phyloP scores from a whole-genome alignment of 23 tunicate species.

The Styela plicata region DNA sequence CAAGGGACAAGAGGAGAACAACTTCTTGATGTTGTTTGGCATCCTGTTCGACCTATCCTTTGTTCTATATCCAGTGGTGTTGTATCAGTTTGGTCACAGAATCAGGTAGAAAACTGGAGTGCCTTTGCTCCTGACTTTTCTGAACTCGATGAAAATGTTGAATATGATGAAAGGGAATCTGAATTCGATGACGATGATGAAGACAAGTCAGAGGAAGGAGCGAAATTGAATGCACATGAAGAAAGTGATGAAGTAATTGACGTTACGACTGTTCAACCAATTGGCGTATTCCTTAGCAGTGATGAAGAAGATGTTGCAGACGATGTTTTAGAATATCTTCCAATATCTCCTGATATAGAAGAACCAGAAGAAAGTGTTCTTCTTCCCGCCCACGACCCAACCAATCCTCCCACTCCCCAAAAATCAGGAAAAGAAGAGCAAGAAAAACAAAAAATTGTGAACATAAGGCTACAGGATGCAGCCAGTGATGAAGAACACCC shows the following conservation, averaged over 20 bases:
- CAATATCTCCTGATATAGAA: slow-evolving; percentile 93
- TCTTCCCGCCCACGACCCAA: slow-evolving; percentile 75
- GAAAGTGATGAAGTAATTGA: slow-evolving; percentile 69
- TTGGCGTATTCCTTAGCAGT: slow-evolving; percentile 86
- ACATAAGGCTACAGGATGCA: slow-evolving; percentile 58
- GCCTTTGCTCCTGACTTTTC: slow-evolving; percentile 98
- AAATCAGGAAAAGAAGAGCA: slow-evolving; percentile 40
- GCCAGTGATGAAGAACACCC: slow-evolving; percentile 82
- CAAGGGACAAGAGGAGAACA: slow-evolving; percentile 97
- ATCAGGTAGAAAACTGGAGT: slow-evolving; percentile 98
- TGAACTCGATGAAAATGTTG: slow-evolving; percentile 94
- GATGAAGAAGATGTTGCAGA: slow-evolving; percentile 85
- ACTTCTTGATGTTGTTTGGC: slow-evolving; percentile 92
- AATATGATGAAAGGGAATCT: slow-evolving; percentile 91
- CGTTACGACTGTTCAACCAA: slow-evolving; percentile 68
- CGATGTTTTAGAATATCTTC: slow-evolving; percentile 76
- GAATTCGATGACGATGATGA: slow-evolving; percentile 99
- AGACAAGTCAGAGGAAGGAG: slow-evolving; percentile 62
- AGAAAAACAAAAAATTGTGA: slow-evolving; percentile 35
- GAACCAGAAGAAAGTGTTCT: slow-evolving; percentile 94
- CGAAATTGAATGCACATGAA: slow-evolving; percentile 36
- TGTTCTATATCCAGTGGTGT: slow-evolving; percentile 94
- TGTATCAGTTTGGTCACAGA: slow-evolving; percentile 95
- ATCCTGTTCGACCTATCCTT: slow-evolving; percentile 90
- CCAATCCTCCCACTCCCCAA: slow-evolving; percentile 56